phyloP scores from a whole-genome alignment of 2,797 vertebrate genomes.

The Hybognathus amarus region DNA sequence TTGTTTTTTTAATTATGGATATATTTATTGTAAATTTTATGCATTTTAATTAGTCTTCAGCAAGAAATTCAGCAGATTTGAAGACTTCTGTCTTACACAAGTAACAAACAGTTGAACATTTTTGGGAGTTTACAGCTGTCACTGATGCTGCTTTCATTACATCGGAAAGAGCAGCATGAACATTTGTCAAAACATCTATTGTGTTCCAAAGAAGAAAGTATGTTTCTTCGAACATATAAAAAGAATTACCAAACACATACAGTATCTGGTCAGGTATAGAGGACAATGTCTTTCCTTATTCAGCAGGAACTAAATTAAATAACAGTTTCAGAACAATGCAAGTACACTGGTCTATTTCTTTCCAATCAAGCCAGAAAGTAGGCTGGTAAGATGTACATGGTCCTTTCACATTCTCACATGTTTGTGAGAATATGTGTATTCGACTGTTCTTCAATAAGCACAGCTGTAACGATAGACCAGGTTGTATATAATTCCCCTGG shows the following conservation, averaged over 20 bases:
- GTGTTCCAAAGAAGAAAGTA: not conserved
- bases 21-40: not conserved
- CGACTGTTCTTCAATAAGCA: not conserved
- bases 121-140: not conserved
- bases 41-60: not conserved
- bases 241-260: not conserved
- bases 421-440: not conserved
- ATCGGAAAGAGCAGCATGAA: not conserved
- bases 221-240: not conserved
- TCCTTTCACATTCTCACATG: not conserved
- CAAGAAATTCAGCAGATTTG: not conserved
- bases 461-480: not conserved
- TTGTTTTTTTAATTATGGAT: not conserved
- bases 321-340: not conserved
- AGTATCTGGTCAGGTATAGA: not conserved
- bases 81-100: not conserved
- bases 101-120: not conserved
- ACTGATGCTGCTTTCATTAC: too few relatives aligned
- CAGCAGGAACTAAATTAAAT: not conserved
- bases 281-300: not conserved
- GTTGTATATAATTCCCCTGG: conserved; percentile 55
- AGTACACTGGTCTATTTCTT: not conserved
- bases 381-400: not conserved
- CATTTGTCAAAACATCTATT: not conserved
- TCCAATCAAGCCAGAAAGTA: not conserved